Conservation (phyloP, 2,888 invertebrate genomes). For the Yponomeuta malinellus region DNA sequence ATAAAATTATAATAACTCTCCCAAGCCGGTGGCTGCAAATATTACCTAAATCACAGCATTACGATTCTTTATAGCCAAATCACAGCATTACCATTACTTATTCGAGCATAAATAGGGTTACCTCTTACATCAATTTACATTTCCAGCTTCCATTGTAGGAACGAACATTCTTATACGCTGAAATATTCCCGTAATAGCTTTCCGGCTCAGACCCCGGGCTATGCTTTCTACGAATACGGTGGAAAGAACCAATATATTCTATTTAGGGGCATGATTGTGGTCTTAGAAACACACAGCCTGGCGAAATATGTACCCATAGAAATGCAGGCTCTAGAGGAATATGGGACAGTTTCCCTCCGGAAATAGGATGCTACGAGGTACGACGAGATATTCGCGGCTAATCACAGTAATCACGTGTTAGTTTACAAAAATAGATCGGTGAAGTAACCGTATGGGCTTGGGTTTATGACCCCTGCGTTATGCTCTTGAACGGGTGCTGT, state of each 20-base stretch:
- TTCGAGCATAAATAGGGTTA: neutral
- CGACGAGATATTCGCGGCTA: too few species aligned
- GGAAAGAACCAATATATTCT: neutral
- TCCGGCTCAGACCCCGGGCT: neutral
- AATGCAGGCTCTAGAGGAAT: neutral
- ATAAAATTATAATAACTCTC: neutral
- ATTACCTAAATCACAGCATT: neutral
- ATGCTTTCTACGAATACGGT: neutral
- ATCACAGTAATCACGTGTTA: too few species aligned
- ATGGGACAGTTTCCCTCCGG: neutral
- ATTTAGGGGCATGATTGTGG: slow-evolving; percentile 1
- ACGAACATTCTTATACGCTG: neutral
- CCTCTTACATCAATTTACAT: neutral
- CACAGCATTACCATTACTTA: neutral
- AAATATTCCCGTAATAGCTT: slow-evolving; percentile 3
- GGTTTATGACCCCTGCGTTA: too few species aligned
- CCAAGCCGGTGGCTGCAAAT: neutral
- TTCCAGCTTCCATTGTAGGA: neutral
- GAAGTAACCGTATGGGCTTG: too few species aligned
- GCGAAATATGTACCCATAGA: neutral
- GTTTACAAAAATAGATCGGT: too few species aligned
- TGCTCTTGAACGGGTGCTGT: too few species aligned
- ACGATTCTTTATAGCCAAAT: neutral
- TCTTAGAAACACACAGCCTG: neutral
- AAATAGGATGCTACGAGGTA: neutral